phyloP scores from a whole-genome alignment of 2,797 vertebrate species.

The Heliangelus exortis region DNA sequence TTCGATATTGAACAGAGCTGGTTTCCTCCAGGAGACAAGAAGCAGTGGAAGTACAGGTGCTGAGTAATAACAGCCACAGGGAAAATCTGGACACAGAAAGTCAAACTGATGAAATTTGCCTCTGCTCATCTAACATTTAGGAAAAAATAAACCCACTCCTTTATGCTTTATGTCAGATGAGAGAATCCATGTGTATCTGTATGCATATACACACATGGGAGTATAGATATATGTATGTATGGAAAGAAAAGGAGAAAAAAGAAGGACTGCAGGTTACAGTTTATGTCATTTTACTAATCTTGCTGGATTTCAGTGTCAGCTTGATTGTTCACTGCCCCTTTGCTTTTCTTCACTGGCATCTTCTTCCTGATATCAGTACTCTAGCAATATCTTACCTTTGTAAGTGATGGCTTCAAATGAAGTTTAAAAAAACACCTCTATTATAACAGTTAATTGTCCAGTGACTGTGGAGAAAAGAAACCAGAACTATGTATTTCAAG shows the following conservation, averaged over 20 bases:
- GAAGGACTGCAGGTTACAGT: not conserved
- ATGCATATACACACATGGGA: not conserved
- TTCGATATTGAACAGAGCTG: slow-evolving; percentile 74
- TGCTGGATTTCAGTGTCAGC: not conserved
- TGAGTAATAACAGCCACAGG: slow-evolving; percentile 55
- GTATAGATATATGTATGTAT: not conserved
- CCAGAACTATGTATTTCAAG: slow-evolving; percentile 67
- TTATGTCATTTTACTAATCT: not conserved
- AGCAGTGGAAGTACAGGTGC: slow-evolving; percentile 77
- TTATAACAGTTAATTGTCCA: slow-evolving; percentile 32
- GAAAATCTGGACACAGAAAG: slow-evolving; percentile 24
- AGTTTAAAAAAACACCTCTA: slow-evolving; percentile 26
- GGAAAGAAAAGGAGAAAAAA: not conserved
- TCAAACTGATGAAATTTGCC: slow-evolving; percentile 23
- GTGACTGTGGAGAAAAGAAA: slow-evolving; percentile 54
- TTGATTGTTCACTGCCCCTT: not conserved
- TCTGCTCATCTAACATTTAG: not conserved
- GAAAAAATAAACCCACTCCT: not conserved
- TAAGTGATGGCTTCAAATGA: slow-evolving; percentile 1
- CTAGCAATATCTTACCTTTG: not conserved
- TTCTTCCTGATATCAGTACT: not conserved
- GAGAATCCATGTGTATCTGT: not conserved
- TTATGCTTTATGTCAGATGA: not conserved
- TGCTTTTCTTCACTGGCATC: not conserved
- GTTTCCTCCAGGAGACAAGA: slow-evolving; percentile 67